phyloP scores from a whole-genome alignment of 2,797 vertebrate species.

The Eidolon dupreanum region DNA sequence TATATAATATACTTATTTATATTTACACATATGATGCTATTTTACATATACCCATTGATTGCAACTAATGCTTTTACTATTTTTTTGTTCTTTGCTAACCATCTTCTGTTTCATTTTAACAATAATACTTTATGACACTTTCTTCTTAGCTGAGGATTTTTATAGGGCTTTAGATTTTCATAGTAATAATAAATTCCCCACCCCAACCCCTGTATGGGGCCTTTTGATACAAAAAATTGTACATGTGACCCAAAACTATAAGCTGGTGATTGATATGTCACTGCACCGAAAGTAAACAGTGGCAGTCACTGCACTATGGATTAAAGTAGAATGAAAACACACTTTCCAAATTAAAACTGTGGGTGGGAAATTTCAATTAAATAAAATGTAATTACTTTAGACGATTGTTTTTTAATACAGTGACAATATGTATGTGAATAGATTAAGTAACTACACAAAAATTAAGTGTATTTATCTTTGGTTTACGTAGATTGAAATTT shows the following conservation, averaged over 20 bases:
- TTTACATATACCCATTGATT: not conserved
- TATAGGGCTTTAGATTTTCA: not conserved
- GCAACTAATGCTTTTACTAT: not conserved
- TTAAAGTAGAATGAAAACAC: not conserved
- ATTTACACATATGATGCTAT: not conserved
- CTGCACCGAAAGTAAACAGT: not conserved
- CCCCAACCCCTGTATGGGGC: not conserved
- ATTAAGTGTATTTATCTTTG: not conserved
- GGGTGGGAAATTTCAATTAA: conserved; percentile 33
- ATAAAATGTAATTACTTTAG: conserved; percentile 6
- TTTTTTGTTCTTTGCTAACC: not conserved
- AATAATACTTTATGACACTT: not conserved
- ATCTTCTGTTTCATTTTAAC: conserved; percentile 12
- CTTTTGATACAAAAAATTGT: conserved; percentile 17
- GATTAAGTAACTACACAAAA: not conserved
- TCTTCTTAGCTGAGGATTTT: conserved; percentile 20
- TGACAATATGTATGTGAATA: not conserved
- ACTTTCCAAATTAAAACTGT: conserved; percentile 54
- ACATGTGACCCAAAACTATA: not conserved
- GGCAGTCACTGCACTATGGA: not conserved
- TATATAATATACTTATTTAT: not conserved
- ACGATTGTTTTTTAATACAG: not conserved
- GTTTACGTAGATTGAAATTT: not conserved
- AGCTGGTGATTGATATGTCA: conserved; percentile 22
- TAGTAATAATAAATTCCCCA: not conserved